Conservation (phyloP, 2,888 invertebrate genomes). For the Vesta saturnalis region DNA sequence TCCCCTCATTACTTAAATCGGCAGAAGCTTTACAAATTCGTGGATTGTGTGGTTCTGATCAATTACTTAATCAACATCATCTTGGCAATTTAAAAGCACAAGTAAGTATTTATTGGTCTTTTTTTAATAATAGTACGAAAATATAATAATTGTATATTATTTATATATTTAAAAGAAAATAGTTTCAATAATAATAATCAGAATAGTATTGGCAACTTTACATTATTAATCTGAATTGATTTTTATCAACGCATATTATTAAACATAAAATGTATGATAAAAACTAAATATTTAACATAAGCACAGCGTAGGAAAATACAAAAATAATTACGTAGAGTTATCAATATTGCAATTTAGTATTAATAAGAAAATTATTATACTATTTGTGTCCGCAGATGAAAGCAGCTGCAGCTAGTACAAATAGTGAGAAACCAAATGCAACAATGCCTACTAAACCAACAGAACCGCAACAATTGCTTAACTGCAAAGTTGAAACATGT, state of each 20-base stretch:
- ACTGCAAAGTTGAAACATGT: constrained; percentile 51
- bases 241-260: too few species aligned
- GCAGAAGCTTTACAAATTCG: constrained; percentile 86
- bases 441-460: constrained; percentile 38
- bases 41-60: constrained; percentile 67
- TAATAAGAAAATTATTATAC: too few species aligned
- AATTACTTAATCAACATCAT: constrained; percentile 59
- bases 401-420: constrained; percentile 39
- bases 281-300: too few species aligned
- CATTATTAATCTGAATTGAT: too few species aligned
- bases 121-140: background rate
- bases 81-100: constrained; percentile 55
- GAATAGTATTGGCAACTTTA: too few species aligned
- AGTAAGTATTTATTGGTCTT: constrained; percentile 27
- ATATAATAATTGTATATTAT: background rate
- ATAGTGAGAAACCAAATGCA: constrained; percentile 39
- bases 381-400: too few species aligned
- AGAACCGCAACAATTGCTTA: constrained; percentile 37
- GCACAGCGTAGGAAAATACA: too few species aligned
- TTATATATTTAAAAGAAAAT: too few species aligned
- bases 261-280: too few species aligned
- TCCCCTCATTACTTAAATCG: constrained; percentile 82
- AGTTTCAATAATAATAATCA: too few species aligned
- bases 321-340: too few species aligned
- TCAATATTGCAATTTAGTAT: too few species aligned